phyloP scores from a whole-genome alignment of 2,113 vertebrate species.

The Arothron firmamentum region DNA sequence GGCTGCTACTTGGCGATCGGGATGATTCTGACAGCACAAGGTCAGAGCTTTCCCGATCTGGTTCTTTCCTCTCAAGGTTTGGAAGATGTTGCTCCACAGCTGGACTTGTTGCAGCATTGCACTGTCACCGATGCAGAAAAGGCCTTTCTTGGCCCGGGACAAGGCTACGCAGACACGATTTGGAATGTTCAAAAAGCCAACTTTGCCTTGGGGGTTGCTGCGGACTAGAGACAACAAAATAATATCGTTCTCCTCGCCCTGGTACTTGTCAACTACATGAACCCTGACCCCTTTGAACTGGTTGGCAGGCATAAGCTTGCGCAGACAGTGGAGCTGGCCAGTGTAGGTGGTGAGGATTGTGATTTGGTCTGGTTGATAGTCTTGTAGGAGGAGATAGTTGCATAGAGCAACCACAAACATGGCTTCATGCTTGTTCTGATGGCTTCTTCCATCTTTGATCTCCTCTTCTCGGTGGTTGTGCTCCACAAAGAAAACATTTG shows the following conservation, averaged over 20 bases:
- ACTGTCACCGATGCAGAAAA: constrained; percentile 88
- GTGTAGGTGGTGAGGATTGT: constrained; percentile 95
- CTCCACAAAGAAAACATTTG: constrained; percentile 88
- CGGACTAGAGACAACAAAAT: constrained; percentile 90
- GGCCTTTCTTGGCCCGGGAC: constrained; percentile 90
- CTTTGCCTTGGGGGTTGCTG: constrained; percentile 80
- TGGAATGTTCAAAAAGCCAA: constrained; percentile 87
- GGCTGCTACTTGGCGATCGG: constrained; percentile 72
- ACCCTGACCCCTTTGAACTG: constrained; percentile 85
- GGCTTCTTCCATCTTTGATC: constrained; percentile 87
- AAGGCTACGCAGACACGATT: constrained; percentile 92
- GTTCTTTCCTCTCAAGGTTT: constrained; percentile 74
- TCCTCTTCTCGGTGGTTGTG: constrained; percentile 81
- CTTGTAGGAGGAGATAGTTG: constrained; percentile 83
- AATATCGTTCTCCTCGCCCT: constrained; percentile 95
- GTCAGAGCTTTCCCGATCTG: constrained; percentile 76
- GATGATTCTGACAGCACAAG: constrained; percentile 91
- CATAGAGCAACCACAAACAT: constrained; percentile 86
- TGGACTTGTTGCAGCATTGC: constrained; percentile 80
- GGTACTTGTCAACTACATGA: constrained; percentile 95
- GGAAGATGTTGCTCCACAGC: constrained; percentile 87
- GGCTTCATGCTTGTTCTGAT: constrained; percentile 87
- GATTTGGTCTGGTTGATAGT: constrained; percentile 86
- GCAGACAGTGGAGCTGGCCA: constrained; percentile 86
- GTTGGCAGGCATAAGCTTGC: constrained; percentile 79